These are phyloP conservation scores for Phrixothrix hirtus DNA, from an alignment of 2,888 invertebrate species.

Conservation along the genomic window DNA sequence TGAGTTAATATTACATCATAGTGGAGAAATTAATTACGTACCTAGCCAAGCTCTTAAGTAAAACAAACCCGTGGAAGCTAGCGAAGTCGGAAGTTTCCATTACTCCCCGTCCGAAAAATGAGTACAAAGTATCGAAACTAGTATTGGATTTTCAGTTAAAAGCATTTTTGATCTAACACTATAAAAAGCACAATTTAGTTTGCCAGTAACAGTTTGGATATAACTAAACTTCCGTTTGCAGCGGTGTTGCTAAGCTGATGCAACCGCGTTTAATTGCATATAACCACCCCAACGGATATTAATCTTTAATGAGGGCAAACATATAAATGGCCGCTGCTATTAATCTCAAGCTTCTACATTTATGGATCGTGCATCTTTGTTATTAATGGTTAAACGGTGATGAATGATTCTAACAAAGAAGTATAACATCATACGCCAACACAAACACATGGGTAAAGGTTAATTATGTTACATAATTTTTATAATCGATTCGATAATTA, in stretches of 20 bases:
- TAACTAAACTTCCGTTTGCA: background rate
- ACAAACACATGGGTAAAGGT: background rate
- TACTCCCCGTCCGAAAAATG: no score
- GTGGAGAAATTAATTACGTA: no score
- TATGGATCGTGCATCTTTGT: background rate
- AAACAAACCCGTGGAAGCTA: no score
- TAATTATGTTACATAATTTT: background rate
- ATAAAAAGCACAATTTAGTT: background rate
- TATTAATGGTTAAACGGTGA: background rate
- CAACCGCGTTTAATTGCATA: slow-evolving; percentile 5
- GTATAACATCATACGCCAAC: background rate
- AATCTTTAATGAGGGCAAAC: slow-evolving; percentile 2
- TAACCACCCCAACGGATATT: slow-evolving; percentile 6
- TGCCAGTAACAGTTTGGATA: background rate
- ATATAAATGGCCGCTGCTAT: background rate
- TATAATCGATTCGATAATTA: background rate
- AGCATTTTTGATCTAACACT: background rate
- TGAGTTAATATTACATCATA: no score
- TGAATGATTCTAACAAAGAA: slow-evolving; percentile 1
- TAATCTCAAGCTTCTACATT: slow-evolving; percentile 6
- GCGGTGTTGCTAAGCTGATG: slow-evolving; percentile 9
- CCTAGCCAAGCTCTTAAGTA: no score
- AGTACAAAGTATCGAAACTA: no score
- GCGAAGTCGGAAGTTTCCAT: no score
- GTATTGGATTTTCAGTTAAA: no score